A percentile compares a stretch with the other conserved stretches of the same genome.
Evolutionary conservation across 2,888 invertebrate species (phyloP).

Genomic region (Tryphoninae sp.): DNA sequence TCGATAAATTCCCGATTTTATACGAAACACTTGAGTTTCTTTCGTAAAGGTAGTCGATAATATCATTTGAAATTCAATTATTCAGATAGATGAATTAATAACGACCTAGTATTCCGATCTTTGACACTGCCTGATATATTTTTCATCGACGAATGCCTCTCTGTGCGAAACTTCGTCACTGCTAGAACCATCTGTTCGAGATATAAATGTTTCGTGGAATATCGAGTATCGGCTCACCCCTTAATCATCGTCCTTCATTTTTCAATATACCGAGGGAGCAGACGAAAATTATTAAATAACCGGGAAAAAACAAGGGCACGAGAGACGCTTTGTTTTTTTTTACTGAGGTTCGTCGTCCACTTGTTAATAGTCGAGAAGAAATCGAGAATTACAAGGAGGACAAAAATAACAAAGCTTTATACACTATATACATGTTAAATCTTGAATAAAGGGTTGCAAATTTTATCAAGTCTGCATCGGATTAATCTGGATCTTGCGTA

Average conservation of each 20-base stretch:
- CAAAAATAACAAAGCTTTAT: neutral
- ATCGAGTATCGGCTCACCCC: conserved; percentile 10
- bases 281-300: neutral
- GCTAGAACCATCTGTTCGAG: neutral
- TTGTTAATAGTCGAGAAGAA: conserved; percentile 3
- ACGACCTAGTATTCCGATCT: neutral
- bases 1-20: neutral
- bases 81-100: neutral
- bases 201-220: conserved; percentile 17
- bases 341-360: neutral
- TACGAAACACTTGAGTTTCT: conserved; percentile 3
- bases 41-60: neutral
- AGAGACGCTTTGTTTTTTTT: conserved; percentile 1
- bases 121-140: neutral
- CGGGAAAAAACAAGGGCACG: neutral
- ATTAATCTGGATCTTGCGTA: neutral
- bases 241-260: conserved; percentile 19
- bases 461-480: neutral
- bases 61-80: conserved; percentile 23
- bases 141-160: conserved; percentile 8
- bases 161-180: neutral
- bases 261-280: conserved; percentile 4
- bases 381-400: neutral
- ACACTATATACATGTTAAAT: neutral
- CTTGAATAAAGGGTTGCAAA: neutral